Evolutionary conservation across 2,797 vertebrate genomes (phyloP), one percentile per base, ranked within the genome.

Genomic region (Bradypodion pumilum): DNA sequence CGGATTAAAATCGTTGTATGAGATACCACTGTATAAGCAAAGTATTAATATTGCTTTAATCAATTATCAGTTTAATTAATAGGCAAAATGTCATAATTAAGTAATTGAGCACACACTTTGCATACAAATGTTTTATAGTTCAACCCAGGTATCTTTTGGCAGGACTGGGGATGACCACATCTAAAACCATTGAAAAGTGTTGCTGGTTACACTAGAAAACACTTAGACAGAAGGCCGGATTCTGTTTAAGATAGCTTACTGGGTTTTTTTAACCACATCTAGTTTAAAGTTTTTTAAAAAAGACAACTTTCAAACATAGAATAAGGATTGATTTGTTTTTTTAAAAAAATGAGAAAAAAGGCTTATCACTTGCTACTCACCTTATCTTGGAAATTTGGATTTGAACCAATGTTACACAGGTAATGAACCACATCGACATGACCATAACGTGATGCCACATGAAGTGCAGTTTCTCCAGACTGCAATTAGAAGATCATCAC

Each of bases 391-490:
- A 99, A 95, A 93, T 99, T 81, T 29, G 98, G 98, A 93, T 98
- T 97, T 63, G 98, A 97, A n/a, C 95, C 95, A 80, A 97, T 94
- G 90, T 94, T 96, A 95, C 98, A 99, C 87, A 99, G 96, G 91
- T 98, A 97, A 88, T 97, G 97, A 89, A 99, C 98, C 87, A 99
- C 98, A 0, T 99, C 98, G 74, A 98, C 96, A 1, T 99, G 98
- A 42, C 98, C 98, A 0, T 99, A 99, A 7, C 98, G 98, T 82
- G 98, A 96, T 12, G 98, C 98, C 68, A 99, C 98, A 0, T 99
- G 98, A 42, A 99, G 97, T 69, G 98, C 97, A 0, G 98, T 99
- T 94, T 99, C 98, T 76, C 98, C 98, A 1, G 98, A 98, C 98
- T 99, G 95, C 27, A 91, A 93, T 76, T 40, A 90, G 21, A 95